Evolutionary conservation across 2,113 vertebrate genomes (phyloP).

Genomic region (Lanius ludovicianus): DNA sequence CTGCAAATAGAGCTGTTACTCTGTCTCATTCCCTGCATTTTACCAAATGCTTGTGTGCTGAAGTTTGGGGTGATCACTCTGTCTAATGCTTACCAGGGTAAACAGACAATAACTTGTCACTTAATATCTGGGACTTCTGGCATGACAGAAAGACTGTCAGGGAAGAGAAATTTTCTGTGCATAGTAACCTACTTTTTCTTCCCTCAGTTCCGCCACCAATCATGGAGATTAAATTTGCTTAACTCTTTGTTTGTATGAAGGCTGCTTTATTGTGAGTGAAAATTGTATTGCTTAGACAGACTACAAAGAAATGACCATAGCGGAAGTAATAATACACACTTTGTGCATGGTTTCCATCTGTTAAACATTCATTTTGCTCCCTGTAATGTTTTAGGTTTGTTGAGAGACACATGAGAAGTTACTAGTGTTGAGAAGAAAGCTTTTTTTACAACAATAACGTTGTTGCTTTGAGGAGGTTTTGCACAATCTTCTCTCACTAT

Average conservation of each 20-base stretch:
- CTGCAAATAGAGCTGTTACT: not conserved
- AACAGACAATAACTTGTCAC: not conserved
- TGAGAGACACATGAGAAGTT: not conserved
- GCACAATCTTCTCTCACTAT: not conserved
- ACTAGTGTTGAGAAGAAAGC: not conserved
- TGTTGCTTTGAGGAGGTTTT: not conserved
- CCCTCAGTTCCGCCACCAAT: not conserved
- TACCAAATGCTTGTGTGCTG: not conserved
- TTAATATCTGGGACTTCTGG: not conserved
- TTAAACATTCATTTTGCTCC: not conserved
- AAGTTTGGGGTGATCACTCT: not conserved
- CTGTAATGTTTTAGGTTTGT: not conserved
- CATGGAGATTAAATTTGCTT: conserved; percentile 1
- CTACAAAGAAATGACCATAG: not conserved
- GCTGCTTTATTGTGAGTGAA: not conserved
- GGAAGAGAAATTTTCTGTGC: not conserved
- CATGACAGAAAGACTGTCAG: not conserved
- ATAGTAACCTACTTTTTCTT: conserved; percentile 45
- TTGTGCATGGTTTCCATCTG: not conserved
- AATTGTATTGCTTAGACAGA: not conserved
- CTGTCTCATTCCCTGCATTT: not conserved
- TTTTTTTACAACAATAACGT: not conserved
- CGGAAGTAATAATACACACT: not conserved
- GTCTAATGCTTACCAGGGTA: not conserved
- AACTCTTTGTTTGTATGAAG: conserved; percentile 46